phyloP scores from a whole-genome alignment of 2,888 invertebrate genomes.

The Thyatira batis region DNA sequence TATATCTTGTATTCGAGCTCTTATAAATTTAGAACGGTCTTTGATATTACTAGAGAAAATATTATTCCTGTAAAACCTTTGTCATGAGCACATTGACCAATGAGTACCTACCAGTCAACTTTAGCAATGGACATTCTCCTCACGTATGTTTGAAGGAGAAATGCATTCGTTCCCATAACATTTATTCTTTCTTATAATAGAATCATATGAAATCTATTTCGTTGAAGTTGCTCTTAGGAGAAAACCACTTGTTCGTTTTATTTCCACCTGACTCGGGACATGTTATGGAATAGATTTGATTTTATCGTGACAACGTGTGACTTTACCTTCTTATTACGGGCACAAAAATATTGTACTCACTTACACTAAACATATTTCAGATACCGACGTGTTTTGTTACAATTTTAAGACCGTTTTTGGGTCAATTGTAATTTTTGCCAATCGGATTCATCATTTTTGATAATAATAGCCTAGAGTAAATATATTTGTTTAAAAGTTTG shows the following conservation, averaged over 20 bases:
- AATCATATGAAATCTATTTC: slow-evolving; percentile 32
- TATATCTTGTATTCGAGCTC: slow-evolving; percentile 19
- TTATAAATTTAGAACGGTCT: slow-evolving; percentile 28
- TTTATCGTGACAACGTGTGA: neutral
- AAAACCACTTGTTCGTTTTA: slow-evolving; percentile 10
- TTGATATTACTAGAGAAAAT: slow-evolving; percentile 38
- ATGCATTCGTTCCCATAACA: slow-evolving; percentile 44
- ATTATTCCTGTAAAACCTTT: slow-evolving; percentile 40
- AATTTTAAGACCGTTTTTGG: too few species aligned
- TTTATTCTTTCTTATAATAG: slow-evolving; percentile 39
- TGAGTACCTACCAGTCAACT: slow-evolving; percentile 33
- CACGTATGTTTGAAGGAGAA: slow-evolving; percentile 44
- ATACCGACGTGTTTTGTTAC: too few species aligned
- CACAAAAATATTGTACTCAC: too few species aligned
- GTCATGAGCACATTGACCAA: slow-evolving; percentile 47
- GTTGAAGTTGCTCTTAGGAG: slow-evolving; percentile 17
- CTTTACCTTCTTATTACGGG: too few species aligned
- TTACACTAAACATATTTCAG: too few species aligned
- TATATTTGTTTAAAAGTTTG: too few species aligned
- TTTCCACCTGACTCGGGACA: neutral
- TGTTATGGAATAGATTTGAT: neutral
- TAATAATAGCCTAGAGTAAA: too few species aligned
- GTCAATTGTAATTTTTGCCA: too few species aligned
- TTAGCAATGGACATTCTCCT: slow-evolving; percentile 36
- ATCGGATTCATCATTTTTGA: too few species aligned